A percentile compares a stretch with the other conserved stretches of the same genome.
Evolutionary conservation across 2,888 invertebrate genomes (phyloP).

Genomic region (Mylabris sibirica): DNA sequence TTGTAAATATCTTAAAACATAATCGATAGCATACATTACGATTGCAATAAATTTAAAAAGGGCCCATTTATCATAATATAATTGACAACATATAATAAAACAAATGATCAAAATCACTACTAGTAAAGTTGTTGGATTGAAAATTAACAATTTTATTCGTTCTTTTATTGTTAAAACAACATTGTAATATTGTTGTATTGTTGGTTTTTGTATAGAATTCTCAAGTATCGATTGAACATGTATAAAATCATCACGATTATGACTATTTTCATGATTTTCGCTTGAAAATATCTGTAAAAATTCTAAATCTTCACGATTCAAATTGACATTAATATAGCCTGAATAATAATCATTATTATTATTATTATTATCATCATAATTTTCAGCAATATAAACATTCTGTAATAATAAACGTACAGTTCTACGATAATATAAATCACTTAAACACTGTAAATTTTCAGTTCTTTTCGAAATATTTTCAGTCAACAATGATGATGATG

Average conservation of each 20-base stretch:
- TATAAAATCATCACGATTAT: background rate
- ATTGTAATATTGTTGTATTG: constrained; percentile 21
- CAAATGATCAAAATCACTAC: constrained; percentile 31
- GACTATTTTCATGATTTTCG: background rate
- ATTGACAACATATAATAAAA: constrained; percentile 18
- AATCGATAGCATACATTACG: constrained; percentile 22
- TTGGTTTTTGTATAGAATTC: constrained; percentile 22
- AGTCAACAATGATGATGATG: background rate
- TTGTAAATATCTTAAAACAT: constrained; percentile 21
- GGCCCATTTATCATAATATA: constrained; percentile 21
- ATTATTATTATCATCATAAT: background rate
- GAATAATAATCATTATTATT: background rate
- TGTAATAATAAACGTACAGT: constrained; percentile 23
- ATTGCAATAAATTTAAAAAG: constrained; percentile 24
- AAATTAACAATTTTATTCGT: constrained; percentile 21
- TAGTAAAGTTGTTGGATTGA: constrained; percentile 27
- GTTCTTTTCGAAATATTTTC: background rate
- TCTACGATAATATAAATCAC: constrained; percentile 21
- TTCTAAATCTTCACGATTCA: background rate
- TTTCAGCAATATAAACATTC: constrained; percentile 23
- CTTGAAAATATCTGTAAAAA: background rate
- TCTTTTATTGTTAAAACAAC: constrained; percentile 19
- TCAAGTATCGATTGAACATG: constrained; percentile 21
- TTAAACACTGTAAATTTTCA: background rate
- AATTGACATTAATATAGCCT: constrained; percentile 19